These are phyloP conservation scores for Himalopsyche kuldschensis DNA, from an alignment of 2,888 invertebrate genomes.

Conservation along the genomic window DNA sequence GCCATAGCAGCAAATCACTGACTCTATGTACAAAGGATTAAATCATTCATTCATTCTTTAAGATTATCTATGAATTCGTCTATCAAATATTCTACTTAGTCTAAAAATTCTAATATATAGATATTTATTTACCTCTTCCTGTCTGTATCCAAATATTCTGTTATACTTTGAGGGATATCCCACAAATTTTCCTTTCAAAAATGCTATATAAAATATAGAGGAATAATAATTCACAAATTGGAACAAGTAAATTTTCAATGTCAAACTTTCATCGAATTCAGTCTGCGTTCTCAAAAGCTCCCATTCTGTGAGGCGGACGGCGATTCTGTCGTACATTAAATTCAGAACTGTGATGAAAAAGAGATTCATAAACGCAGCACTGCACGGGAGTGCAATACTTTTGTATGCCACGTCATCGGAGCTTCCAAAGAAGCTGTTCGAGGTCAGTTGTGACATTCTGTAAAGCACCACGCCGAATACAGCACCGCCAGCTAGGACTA, in stretches of 20 bases:
- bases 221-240: slow-evolving; percentile 91
- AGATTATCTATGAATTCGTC: too few relatives aligned
- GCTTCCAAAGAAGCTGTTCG: slow-evolving; percentile 57
- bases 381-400: slow-evolving; percentile 70
- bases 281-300: slow-evolving; percentile 79
- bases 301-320: slow-evolving; percentile 70
- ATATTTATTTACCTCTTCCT: slow-evolving; percentile 65
- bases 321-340: slow-evolving; percentile 66
- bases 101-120: neutral
- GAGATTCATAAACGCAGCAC: slow-evolving; percentile 78
- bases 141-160: slow-evolving; percentile 68
- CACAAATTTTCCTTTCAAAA: slow-evolving; percentile 75
- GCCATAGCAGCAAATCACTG: too few relatives aligned
- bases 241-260: slow-evolving; percentile 83
- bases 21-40: too few relatives aligned
- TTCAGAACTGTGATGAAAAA: slow-evolving; percentile 76
- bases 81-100: too few relatives aligned
- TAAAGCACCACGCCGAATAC: slow-evolving; percentile 79
- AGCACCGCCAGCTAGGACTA: slow-evolving; percentile 69
- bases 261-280: slow-evolving; percentile 84
- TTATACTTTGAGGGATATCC: slow-evolving; percentile 79
- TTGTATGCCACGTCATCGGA: slow-evolving; percentile 57
- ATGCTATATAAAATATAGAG: slow-evolving; percentile 83
- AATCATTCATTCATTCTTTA: too few relatives aligned
- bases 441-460: slow-evolving; percentile 67